These are phyloP conservation scores for Drosophila tani DNA, from an alignment of 1,140 invertebrate genomes.

Conservation along the genomic window DNA sequence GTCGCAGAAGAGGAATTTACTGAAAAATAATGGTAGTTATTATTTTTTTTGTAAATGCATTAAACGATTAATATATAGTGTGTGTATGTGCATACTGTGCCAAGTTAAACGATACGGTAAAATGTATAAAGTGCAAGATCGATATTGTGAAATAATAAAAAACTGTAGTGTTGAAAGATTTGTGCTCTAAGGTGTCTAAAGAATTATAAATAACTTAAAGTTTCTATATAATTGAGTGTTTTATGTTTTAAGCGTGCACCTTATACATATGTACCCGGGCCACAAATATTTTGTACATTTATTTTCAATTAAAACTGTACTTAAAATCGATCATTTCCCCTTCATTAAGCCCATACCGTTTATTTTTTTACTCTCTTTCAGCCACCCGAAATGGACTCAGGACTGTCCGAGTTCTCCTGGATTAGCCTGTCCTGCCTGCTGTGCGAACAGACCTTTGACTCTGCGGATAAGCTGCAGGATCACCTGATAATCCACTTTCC, in stretches of 20 bases:
- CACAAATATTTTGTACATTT: too few species aligned
- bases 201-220: too few species aligned
- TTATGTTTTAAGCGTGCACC: too few species aligned
- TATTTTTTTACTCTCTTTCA: conserved; percentile 1
- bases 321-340: too few species aligned
- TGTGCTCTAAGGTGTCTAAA: too few species aligned
- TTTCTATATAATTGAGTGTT: too few species aligned
- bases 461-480: conserved; percentile 36
- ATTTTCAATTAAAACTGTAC: too few species aligned
- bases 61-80: neutral
- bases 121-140: neutral
- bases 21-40: neutral
- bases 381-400: conserved; percentile 9
- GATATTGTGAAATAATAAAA: neutral
- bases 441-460: conserved; percentile 40
- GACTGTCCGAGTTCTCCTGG: neutral
- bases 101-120: neutral
- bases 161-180: too few species aligned
- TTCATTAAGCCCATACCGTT: neutral
- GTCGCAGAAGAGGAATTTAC: too few species aligned
- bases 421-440: conserved; percentile 34
- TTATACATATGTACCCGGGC: too few species aligned
- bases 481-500: conserved; percentile 28
- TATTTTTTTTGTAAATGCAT: neutral
- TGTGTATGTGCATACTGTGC: neutral